These are phyloP conservation scores for Cettia cetti DNA, from an alignment of 2,113 vertebrate genomes.

Conservation along the genomic window DNA sequence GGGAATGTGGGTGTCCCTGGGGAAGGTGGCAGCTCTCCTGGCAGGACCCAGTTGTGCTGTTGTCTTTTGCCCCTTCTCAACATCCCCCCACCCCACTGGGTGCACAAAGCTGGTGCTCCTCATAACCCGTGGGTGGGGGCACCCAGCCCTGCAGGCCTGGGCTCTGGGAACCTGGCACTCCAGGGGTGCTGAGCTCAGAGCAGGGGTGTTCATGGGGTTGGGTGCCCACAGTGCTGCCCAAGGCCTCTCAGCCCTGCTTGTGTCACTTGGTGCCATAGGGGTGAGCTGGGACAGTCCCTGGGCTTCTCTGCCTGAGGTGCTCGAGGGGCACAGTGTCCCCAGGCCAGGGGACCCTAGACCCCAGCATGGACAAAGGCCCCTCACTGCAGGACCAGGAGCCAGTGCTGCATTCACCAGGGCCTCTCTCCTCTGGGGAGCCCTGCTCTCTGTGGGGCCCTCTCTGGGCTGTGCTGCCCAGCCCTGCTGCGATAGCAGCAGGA, in stretches of 20 bases:
- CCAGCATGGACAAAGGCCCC: background rate
- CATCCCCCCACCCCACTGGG: accelerated
- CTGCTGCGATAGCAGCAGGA: background rate
- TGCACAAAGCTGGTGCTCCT: background rate
- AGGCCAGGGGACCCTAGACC: background rate
- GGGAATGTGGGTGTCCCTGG: background rate
- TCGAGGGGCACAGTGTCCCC: background rate
- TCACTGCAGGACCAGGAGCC: background rate
- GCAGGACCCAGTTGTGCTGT: background rate
- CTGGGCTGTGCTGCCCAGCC: background rate
- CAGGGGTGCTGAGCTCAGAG: background rate
- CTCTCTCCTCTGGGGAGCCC: background rate
- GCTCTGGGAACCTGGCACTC: background rate
- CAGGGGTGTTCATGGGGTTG: background rate
- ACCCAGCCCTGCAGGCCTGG: background rate
- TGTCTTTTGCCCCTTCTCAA: background rate
- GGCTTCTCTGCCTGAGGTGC: background rate
- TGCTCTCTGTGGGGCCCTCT: background rate
- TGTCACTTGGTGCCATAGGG: background rate
- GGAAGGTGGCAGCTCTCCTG: background rate
- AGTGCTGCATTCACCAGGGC: background rate
- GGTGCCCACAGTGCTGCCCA: background rate
- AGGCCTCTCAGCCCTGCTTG: background rate
- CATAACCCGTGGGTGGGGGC: background rate
- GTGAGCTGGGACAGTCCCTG: background rate